Base-by-base conservation (phyloP, 2,797 vertebrate species). In the Melopsittacus undulatus region DNA sequence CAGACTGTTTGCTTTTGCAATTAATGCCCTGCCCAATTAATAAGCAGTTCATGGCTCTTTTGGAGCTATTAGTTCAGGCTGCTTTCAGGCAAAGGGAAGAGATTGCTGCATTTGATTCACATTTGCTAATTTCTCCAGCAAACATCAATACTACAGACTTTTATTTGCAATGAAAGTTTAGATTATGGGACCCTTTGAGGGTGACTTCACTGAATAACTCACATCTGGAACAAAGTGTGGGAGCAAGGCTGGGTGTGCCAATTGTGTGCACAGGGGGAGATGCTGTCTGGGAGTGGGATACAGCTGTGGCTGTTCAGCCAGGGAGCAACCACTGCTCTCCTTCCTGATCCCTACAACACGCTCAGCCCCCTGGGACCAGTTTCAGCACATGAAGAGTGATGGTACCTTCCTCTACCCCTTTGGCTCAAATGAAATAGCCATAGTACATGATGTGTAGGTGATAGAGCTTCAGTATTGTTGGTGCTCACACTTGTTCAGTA, bases 221-320 rank as follows among this genome's bases (percentile, higher is more conserved):
- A 48, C n/a, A 27, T 23, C 22, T 40, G 75, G 72, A 75, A 40
- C 13, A 49, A 83, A 66, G 49, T 7, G 23, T 7, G 16, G 26
- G 70, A 88, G 38, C 7, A 51, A 74, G 73, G 30, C 7, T 8
- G n/a, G 40, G 30, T 24, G 34, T 77, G 52, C 29, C 34, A 52
- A 51, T 16, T 26, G 23, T 19, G 13, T 5, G 61, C 24, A 5
- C 4, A 30, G 30, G 3, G 2, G 12, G 27, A 74, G 34, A 17
- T 57, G 59, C 16, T 52, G 10, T 57, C 49, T 52, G 34, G 29
- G 56, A 13, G 4, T 0, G 0, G 40, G 46, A 16, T 22, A 4
- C 18, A 29, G 5, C 8, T 9, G 26, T 13, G 17, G 34, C 40
- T 6, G n/a, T 13, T 7, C 1, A 3, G 16, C 8, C 38, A 48